phyloP scores from a whole-genome alignment of 2,797 vertebrate species.

The Scomberomorus guttatus region DNA sequence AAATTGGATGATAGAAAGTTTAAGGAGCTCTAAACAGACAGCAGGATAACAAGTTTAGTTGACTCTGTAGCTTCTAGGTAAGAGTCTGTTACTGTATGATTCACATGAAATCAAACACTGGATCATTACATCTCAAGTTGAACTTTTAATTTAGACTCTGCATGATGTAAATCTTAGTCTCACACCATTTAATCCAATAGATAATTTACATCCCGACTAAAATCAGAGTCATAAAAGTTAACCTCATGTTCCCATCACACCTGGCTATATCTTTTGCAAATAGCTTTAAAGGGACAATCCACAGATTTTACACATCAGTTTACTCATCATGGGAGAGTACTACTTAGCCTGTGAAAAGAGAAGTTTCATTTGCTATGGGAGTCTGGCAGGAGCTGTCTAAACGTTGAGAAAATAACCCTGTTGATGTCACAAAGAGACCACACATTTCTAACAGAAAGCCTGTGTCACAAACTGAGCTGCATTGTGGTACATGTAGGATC shows the following conservation, averaged over 20 bases:
- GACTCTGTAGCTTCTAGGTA: no score
- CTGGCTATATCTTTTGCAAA: neutral
- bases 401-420: neutral
- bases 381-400: neutral
- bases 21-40: no score
- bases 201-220: neutral
- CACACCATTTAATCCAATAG: neutral
- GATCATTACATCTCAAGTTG: neutral
- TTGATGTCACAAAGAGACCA: no score
- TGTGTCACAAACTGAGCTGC: neutral
- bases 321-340: no score
- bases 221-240: neutral
- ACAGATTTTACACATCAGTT: no score
- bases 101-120: neutral
- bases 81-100: neutral
- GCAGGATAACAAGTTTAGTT: no score
- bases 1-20: no score
- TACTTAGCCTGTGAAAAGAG: neutral
- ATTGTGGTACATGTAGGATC: constrained; percentile 4
- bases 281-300: neutral
- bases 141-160: neutral
- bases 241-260: neutral
- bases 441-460: no score
- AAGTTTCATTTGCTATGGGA: neutral
- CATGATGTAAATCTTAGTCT: neutral